Percentiles rank a stretch among this genome's conserved stretches.
Evolutionary conservation across 2,797 vertebrate species (phyloP).

Genomic region (Siniperca obscura): DNA sequence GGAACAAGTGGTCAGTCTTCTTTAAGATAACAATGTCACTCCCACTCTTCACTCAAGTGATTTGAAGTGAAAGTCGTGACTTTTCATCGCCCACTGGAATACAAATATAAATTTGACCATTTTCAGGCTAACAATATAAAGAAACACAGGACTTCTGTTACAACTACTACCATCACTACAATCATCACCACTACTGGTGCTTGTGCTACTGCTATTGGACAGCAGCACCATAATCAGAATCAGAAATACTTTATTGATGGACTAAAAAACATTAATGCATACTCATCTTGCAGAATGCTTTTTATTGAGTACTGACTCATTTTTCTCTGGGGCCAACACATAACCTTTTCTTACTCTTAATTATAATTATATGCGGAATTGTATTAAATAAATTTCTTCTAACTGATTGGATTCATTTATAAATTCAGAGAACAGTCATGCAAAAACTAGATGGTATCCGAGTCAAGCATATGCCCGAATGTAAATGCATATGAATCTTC

Average conservation of each 20-base stretch:
- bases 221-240: neutral
- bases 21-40: neutral
- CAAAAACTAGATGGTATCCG: constrained; percentile 12
- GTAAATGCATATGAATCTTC: constrained; percentile 26
- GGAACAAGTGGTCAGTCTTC: neutral
- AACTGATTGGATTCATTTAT: constrained; percentile 7
- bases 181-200: neutral
- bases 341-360: neutral
- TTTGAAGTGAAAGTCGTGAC: neutral
- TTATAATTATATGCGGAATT: neutral
- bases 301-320: neutral
- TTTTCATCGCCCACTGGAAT: neutral
- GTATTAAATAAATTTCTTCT: neutral
- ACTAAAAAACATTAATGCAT: neutral
- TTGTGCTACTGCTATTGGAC: neutral
- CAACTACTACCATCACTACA: neutral
- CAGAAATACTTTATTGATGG: neutral
- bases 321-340: neutral
- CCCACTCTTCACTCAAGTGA: neutral
- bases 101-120: neutral
- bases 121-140: neutral
- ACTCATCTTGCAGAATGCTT: neutral
- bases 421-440: constrained; percentile 14
- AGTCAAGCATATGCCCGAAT: constrained; percentile 27
- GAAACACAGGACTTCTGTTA: neutral